Percentiles rank a stretch among this genome's conserved stretches.
Evolutionary conservation across 2,797 vertebrate species (phyloP).

Genomic region (Philypnodon macrostomus): DNA sequence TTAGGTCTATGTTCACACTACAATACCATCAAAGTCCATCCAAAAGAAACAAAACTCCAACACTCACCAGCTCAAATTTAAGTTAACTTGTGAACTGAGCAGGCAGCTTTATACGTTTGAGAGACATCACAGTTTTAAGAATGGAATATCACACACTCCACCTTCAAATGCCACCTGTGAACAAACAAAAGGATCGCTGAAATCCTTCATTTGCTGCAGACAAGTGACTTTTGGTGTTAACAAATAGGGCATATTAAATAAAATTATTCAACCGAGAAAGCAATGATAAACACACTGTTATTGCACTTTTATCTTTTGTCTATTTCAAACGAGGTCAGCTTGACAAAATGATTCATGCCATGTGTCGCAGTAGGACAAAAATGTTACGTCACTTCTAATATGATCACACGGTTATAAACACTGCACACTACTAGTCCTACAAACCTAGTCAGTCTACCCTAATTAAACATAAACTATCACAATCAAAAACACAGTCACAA

Average conservation of each 20-base stretch:
- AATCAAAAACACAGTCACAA: constrained; percentile 71
- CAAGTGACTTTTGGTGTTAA: constrained; percentile 68
- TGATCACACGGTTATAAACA: constrained; percentile 75
- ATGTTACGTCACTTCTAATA: constrained; percentile 72
- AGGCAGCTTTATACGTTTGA: constrained; percentile 64
- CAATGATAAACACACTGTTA: constrained; percentile 78
- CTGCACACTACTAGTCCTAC: constrained; percentile 76
- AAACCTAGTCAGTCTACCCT: constrained; percentile 68
- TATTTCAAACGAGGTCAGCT: constrained; percentile 75
- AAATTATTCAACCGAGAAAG: constrained; percentile 64
- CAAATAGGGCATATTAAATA: constrained; percentile 59
- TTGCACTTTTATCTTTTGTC: constrained; percentile 79
- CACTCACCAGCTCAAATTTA: constrained; percentile 55
- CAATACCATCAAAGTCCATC: constrained; percentile 63
- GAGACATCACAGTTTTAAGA: constrained; percentile 75
- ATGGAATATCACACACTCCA: constrained; percentile 74
- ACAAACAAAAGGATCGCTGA: constrained; percentile 54
- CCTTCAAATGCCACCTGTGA: constrained; percentile 66
- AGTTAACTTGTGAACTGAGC: constrained; percentile 68
- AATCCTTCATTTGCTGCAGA: constrained; percentile 68
- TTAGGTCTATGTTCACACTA: constrained; percentile 52
- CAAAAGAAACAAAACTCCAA: constrained; percentile 14
- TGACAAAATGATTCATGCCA: constrained; percentile 71
- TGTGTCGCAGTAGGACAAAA: constrained; percentile 67
- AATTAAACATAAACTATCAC: constrained; percentile 67